Base-by-base conservation (phyloP, 2,888 invertebrate species). In the Drosophila helvetica region DNA sequence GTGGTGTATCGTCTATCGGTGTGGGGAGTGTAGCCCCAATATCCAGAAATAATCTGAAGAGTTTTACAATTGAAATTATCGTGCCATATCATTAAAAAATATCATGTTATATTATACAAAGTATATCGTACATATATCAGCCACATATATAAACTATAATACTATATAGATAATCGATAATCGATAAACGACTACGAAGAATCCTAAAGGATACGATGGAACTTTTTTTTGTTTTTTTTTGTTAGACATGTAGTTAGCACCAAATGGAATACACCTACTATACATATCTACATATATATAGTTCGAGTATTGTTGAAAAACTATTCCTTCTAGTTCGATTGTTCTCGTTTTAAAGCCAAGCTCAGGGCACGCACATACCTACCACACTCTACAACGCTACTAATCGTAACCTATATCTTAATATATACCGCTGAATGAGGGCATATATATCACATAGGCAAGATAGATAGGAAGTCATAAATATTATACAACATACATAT, bases 71-170 rank as follows among this genome's bases (percentile, higher is more conserved):
- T 30, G 48, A 52, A 75, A 72, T 61, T 63, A 80, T 83, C 86
- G 85, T 85, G 85, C 85, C 87, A 85, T 87, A 87, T 85, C 87
- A 87, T 76, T 80, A 81, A 72, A 74, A 73, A 76, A 83, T 84
- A 84, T 80, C 79, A 81, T 78, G 61, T 83, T 72, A 74, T 55
- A 71, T 30, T 73, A 73, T 72, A 65, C 72, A 60, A 60, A 70
- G 67, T 67, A 72, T 56, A 60, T 38, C 52, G 55, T 58, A 65
- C 52, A 57, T 58, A 65, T 48, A 55, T 59, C 62, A 77, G 52
- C 38, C 52, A 62, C 33, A 69, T 53, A 68, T 43, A 68, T 43
- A 58, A 52, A 56, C 48, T 38, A n/a, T 38, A 38, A 15, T 15
- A 38, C n/a, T 6, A n/a, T 15, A 15, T 38, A 38, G 38, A 38